Base-by-base conservation (phyloP, 2,888 invertebrate genomes). In the Agrochola lychnidis region DNA sequence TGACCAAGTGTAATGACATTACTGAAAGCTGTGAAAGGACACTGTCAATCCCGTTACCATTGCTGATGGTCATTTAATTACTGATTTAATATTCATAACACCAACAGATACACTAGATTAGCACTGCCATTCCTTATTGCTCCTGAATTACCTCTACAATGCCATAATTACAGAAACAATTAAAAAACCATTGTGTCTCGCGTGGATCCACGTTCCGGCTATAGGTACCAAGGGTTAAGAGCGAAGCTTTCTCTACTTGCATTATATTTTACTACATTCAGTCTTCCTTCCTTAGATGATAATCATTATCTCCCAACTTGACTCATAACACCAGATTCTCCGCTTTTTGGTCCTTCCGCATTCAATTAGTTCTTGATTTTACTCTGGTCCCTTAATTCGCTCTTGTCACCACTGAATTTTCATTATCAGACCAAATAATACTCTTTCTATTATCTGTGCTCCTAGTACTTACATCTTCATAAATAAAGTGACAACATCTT, bases 1-100 rank as follows among this genome's bases (percentile, higher is more conserved):
- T n/a, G n/a, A 22, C 9, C 42, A 66, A 70, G 56, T 66, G 36
- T 62, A 64, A 16, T 53, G 53, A n/a, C 25, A 30, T 66, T 25
- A 16, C 51, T 5, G n/a, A 53, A 36, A 10, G 51, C 30, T 36
- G 22, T 51, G 48, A 10, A 16, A 48, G 48, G 48, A 16, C 1
- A 14, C 16, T 14, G 16, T 12, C 36, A 36, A 36, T 30, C 2
- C 30, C 2, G 30, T 30, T 30, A 14, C 4, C 45, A 14, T 45
- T 14, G 45, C 45, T 45, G 45, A 45, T 45, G 45, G 45, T 45
- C 14, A 14, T 45, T 14, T 45, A 45, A 45, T 48, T 48, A 16
- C 48, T 16, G 48, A 51, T 51, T 51, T 51, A 19, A 7, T 51
- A 6, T 51, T 51, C 7, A 19, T 51, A 19, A 19, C 19, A 51